phyloP scores from a whole-genome alignment of 1,140 invertebrate species.

The Tenebrio molitor region DNA sequence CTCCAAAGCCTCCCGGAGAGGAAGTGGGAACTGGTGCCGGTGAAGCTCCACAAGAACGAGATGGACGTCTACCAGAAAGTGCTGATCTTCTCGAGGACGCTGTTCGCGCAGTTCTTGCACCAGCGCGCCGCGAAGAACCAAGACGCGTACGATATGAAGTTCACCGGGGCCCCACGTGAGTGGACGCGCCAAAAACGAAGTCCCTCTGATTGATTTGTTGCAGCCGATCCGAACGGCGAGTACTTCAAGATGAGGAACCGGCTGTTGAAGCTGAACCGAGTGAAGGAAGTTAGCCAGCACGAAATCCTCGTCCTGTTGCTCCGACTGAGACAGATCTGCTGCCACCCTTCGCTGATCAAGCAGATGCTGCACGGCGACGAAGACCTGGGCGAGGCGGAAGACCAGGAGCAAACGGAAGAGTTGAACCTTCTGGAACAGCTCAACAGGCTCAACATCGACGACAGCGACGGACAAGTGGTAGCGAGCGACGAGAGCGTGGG shows the following conservation, averaged over 20 bases:
- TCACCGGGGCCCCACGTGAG: background rate
- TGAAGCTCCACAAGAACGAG: conserved; percentile 79
- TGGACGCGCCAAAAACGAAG: no score
- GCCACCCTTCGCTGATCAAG: conserved; percentile 86
- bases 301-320: conserved; percentile 87
- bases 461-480: conserved; percentile 42
- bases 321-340: conserved; percentile 89
- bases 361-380: conserved; percentile 21
- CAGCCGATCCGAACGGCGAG: conserved; percentile 54
- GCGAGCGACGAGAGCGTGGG: conserved; percentile 44
- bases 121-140: conserved; percentile 78
- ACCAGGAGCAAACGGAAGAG: conserved; percentile 58
- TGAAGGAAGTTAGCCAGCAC: conserved; percentile 76
- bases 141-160: conserved; percentile 21
- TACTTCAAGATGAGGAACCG: conserved; percentile 70
- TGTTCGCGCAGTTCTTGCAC: conserved; percentile 82
- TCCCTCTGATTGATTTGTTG: conserved; percentile 8
- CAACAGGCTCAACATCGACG: conserved; percentile 62
- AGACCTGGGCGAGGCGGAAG: conserved; percentile 11
- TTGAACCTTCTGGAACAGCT: conserved; percentile 66
- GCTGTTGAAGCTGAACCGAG: conserved; percentile 72
- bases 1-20: conserved; percentile 78
- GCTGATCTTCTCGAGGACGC: conserved; percentile 77
- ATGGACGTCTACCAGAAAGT: conserved; percentile 84
- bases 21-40: conserved; percentile 69